Evolutionary conservation across 2,113 vertebrate species (phyloP).

Genomic region (Saimiri boliviensis): DNA sequence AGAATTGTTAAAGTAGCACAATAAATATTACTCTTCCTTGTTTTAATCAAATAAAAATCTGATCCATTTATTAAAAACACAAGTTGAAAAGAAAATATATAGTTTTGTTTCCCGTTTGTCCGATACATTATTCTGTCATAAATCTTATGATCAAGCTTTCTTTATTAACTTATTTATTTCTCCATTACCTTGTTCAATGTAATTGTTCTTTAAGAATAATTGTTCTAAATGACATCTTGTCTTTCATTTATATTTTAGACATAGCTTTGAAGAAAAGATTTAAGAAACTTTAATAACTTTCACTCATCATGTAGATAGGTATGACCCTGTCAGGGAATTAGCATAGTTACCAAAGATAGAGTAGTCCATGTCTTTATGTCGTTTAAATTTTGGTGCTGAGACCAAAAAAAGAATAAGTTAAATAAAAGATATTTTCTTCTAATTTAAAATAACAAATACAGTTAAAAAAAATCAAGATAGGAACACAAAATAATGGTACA

Average conservation of each 20-base stretch:
- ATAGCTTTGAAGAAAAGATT: neutral
- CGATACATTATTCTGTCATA: neutral
- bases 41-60: no score
- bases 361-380: neutral
- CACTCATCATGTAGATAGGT: neutral
- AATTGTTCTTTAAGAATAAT: neutral
- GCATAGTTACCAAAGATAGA: neutral
- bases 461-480: neutral
- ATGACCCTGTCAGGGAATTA: neutral
- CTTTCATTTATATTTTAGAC: neutral
- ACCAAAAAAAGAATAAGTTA: neutral
- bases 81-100: neutral
- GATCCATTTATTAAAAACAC: neutral
- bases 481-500: neutral
- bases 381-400: neutral
- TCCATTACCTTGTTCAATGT: neutral
- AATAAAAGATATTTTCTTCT: neutral
- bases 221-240: neutral
- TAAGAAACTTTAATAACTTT: neutral
- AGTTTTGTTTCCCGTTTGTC: neutral
- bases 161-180: constrained; percentile 16
- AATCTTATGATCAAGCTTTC: neutral
- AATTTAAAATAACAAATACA: neutral
- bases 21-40: no score
- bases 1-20: no score